phyloP scores from a whole-genome alignment of 2,888 invertebrate genomes.

The Malthinus seriepunctatus region DNA sequence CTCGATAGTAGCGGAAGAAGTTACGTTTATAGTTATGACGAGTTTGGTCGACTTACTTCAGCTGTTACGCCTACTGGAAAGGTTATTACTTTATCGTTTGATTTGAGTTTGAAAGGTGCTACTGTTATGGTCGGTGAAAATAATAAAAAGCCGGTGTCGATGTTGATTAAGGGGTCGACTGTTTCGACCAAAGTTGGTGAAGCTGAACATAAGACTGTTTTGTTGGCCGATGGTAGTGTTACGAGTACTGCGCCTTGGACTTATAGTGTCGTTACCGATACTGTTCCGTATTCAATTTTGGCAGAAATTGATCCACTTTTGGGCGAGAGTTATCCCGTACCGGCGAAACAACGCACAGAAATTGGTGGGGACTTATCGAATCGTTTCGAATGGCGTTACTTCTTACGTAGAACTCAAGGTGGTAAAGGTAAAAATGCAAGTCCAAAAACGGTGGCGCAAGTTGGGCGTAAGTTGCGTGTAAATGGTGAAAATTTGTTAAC shows the following conservation, averaged over 20 bases:
- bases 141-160: conserved; percentile 79
- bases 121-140: conserved; percentile 84
- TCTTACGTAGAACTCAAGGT: conserved; percentile 74
- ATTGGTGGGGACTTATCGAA: conserved; percentile 90
- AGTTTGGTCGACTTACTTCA: conserved; percentile 87
- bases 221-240: conserved; percentile 82
- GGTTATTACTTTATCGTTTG: conserved; percentile 84
- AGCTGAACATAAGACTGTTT: conserved; percentile 78
- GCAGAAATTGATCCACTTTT: conserved; percentile 86
- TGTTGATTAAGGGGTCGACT: conserved; percentile 85
- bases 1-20: conserved; percentile 88
- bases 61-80: conserved; percentile 96
- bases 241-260: conserved; percentile 82
- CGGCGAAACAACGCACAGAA: conserved; percentile 87
- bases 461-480: conserved; percentile 82
- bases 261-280: conserved; percentile 86
- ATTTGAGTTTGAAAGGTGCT: conserved; percentile 89
- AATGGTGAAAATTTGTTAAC: conserved; percentile 92
- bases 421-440: conserved; percentile 60
- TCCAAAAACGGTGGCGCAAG: conserved; percentile 76
- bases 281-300: conserved; percentile 86
- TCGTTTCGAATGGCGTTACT: conserved; percentile 95
- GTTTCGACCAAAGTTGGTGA: conserved; percentile 83
- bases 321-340: conserved; percentile 90
- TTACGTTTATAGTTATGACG: conserved; percentile 93